These are phyloP conservation scores for Hemithea aestivaria DNA, from an alignment of 2,888 invertebrate genomes.

Conservation along the genomic window DNA sequence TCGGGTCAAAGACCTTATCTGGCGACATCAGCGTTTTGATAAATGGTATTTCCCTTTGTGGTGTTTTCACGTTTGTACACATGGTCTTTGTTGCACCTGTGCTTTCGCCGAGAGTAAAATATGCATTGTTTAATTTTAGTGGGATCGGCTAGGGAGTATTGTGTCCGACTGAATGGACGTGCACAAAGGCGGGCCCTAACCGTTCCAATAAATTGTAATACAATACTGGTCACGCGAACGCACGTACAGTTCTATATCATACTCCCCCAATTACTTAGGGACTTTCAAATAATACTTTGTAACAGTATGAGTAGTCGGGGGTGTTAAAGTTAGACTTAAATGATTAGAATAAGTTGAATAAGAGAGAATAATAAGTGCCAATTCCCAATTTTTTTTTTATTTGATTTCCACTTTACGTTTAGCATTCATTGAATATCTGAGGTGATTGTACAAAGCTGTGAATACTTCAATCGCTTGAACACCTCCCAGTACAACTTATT, in stretches of 20 bases:
- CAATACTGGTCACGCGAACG: constrained; percentile 53
- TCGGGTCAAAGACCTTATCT: constrained; percentile 40
- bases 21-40: constrained; percentile 24
- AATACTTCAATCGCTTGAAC: constrained; percentile 9
- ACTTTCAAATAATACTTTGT: not conserved
- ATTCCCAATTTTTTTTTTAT: too few relatives aligned
- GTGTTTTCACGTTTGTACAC: constrained; percentile 2
- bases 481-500: constrained; percentile 14
- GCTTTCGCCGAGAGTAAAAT: constrained; percentile 41
- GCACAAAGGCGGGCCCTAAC: constrained; percentile 53
- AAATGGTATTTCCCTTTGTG: constrained; percentile 13
- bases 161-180: constrained; percentile 46
- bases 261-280: constrained; percentile 13
- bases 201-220: constrained; percentile 48
- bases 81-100: constrained; percentile 25
- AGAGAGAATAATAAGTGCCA: too few relatives aligned
- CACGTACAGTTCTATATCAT: constrained; percentile 34
- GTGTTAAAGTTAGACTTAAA: too few relatives aligned
- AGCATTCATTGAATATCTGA: too few relatives aligned
- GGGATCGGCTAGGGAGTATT: constrained; percentile 54
- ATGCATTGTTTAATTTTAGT: constrained; percentile 50
- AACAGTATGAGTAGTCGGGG: not conserved
- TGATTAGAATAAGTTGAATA: too few relatives aligned
- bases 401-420: not conserved
- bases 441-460: too few relatives aligned